Percentiles rank a stretch among this genome's conserved stretches.
Conservation (phyloP, 2,113 vertebrate genomes). For the Felis chaus region DNA sequence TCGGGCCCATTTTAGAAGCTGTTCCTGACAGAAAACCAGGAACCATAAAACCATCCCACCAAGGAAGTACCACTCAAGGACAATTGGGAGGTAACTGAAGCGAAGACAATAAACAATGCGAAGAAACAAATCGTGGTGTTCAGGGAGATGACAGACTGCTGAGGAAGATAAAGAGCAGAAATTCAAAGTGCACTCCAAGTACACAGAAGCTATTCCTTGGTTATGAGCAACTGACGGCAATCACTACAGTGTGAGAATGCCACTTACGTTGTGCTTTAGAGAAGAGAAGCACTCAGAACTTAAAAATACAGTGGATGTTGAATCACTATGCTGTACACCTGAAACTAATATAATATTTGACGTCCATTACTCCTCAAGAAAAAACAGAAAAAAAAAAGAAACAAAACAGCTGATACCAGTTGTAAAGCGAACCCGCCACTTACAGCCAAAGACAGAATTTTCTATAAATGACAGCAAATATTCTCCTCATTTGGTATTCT, state of each 20-base stretch:
- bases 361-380: not conserved
- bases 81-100: constrained; percentile 46
- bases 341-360: not conserved
- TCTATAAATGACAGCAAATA: not conserved
- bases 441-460: not conserved
- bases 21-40: not conserved
- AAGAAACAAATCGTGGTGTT: not conserved
- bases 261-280: not conserved
- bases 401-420: not conserved
- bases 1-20: not conserved
- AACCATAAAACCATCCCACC: constrained; percentile 41
- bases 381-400: not conserved
- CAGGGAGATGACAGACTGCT: not conserved
- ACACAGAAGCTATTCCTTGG: not conserved
- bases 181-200: not conserved
- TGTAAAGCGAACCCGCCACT: not conserved
- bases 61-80: constrained; percentile 27
- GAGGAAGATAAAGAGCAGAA: not conserved
- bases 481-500: not conserved
- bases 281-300: not conserved
- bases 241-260: not conserved
- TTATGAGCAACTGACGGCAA: not conserved
- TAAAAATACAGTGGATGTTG: not conserved
- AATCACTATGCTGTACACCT: not conserved
- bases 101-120: not conserved